Percentiles rank a stretch among this genome's conserved stretches.
Conservation (phyloP, 2,113 vertebrate species). For the Psilopogon haemacephalus region DNA sequence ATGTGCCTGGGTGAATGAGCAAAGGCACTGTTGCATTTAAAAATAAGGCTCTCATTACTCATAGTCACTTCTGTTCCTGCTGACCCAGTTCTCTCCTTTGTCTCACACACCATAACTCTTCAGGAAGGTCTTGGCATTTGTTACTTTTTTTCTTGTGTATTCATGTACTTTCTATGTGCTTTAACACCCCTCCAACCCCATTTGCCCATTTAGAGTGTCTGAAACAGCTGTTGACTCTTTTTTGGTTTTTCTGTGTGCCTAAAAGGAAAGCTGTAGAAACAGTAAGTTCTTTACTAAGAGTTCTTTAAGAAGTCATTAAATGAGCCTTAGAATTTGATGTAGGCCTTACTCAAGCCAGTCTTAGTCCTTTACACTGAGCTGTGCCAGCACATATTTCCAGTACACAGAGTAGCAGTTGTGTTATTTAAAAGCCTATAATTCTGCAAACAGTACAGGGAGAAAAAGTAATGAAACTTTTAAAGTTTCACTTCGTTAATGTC, state of each 20-base stretch:
- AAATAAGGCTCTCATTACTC: neutral
- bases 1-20: fast-evolving
- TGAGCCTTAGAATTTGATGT: neutral
- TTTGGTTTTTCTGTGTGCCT: neutral
- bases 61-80: neutral
- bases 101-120: neutral
- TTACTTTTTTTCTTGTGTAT: neutral
- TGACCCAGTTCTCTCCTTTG: neutral
- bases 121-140: neutral
- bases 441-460: neutral
- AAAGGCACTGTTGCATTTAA: neutral
- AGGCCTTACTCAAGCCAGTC: neutral
- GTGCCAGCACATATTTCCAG: neutral
- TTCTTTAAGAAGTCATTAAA: neutral
- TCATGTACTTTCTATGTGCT: neutral
- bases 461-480: neutral
- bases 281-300: neutral
- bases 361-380: neutral
- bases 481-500: neutral
- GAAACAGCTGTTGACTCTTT: neutral
- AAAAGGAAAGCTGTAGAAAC: neutral
- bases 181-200: fast-evolving
- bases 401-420: neutral
- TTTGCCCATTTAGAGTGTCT: neutral
- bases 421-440: neutral